Evolutionary conservation across 2,888 invertebrate genomes (phyloP).

Genomic region (Lithophane leautieri): DNA sequence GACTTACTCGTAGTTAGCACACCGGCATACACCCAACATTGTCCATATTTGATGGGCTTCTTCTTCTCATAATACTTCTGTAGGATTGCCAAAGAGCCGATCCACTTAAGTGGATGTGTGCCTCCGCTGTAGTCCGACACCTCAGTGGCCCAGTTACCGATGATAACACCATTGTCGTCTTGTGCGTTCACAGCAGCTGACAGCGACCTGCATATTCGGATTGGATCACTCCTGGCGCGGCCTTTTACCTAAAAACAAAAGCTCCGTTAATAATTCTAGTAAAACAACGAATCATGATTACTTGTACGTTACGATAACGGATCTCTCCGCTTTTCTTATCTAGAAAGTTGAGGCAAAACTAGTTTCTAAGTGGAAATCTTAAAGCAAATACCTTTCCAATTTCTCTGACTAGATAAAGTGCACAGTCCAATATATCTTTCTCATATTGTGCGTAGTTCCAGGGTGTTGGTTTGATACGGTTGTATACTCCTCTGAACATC

Average conservation of each 20-base stretch:
- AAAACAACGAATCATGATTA: conserved; percentile 9
- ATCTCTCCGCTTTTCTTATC: conserved; percentile 33
- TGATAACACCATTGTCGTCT: conserved; percentile 96
- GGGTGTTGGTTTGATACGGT: conserved; percentile 94
- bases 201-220: conserved; percentile 94
- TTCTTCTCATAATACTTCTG: conserved; percentile 95
- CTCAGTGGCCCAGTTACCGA: conserved; percentile 97
- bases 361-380: conserved; percentile 45
- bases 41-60: conserved; percentile 97
- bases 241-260: conserved; percentile 84
- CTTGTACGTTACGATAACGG: conserved; percentile 13
- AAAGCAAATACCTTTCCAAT: conserved; percentile 91
- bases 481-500: conserved; percentile 97
- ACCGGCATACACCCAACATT: conserved; percentile 98
- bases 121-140: conserved; percentile 96
- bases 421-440: conserved; percentile 94
- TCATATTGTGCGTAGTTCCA: conserved; percentile 98
- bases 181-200: conserved; percentile 97
- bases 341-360: conserved; percentile 42
- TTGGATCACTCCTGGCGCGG: conserved; percentile 93
- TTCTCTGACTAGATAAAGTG: conserved; percentile 93
- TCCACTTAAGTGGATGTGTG: conserved; percentile 96
- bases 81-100: conserved; percentile 96
- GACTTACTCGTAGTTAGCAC: conserved; percentile 95
- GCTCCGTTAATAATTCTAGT: neutral